Conservation (phyloP, 2,797 vertebrate genomes). For the Streptopelia turtur region DNA sequence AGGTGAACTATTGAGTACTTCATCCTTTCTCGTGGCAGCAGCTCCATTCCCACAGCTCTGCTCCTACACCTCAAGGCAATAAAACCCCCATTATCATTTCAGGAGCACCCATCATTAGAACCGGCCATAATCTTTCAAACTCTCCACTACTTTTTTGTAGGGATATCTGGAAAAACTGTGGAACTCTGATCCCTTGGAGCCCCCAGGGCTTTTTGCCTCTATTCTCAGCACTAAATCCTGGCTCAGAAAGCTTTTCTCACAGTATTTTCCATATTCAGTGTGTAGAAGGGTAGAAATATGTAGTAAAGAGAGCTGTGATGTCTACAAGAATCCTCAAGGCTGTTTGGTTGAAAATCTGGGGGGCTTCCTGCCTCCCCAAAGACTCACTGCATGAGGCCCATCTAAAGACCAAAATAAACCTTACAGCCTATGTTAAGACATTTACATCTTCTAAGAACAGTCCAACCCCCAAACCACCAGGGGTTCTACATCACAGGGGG, state of each 20-base stretch:
- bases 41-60: background rate
- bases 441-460: background rate
- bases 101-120: background rate
- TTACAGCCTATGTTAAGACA: background rate
- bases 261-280: background rate
- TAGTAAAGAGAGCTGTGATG: background rate
- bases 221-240: slow-evolving; percentile 31
- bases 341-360: background rate
- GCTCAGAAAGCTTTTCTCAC: slow-evolving; percentile 6
- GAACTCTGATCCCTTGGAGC: background rate
- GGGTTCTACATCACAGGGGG: accelerated
- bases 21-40: accelerated
- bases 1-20: background rate
- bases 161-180: slow-evolving; percentile 24
- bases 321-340: background rate
- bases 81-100: accelerated
- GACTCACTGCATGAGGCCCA: background rate
- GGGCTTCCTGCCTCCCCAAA: background rate
- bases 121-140: background rate
- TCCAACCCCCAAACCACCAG: background rate
- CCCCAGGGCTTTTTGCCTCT: slow-evolving; percentile 48
- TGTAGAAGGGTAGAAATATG: background rate
- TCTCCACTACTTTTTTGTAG: background rate
- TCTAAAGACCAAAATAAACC: background rate
- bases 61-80: background rate